Conservation (phyloP, 2,113 vertebrate species). For the Hydrolagus affinis region DNA sequence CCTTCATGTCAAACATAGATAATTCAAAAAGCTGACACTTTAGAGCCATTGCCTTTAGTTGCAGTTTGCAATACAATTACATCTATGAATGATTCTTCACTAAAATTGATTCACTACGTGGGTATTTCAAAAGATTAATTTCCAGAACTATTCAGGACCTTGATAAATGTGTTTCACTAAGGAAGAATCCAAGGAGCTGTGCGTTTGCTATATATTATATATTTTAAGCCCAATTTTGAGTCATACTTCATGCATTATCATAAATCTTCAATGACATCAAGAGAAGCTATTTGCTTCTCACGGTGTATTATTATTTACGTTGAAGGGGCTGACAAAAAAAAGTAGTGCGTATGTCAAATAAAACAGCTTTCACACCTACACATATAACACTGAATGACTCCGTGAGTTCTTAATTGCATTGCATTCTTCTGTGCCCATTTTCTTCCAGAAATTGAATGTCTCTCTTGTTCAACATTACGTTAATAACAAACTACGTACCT, state of each 20-base stretch:
- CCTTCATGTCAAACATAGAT: not conserved
- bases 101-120: not conserved
- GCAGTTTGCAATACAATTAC: not conserved
- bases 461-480: not conserved
- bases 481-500: constrained; percentile 12
- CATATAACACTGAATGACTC: constrained; percentile 6
- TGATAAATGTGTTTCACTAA: not conserved
- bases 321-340: not conserved
- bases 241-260: not conserved
- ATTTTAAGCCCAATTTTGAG: not conserved
- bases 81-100: constrained; percentile 15
- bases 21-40: constrained; percentile 7
- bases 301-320: constrained; percentile 3
- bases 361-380: constrained; percentile 24
- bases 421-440: not conserved
- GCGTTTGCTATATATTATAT: not conserved
- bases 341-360: not conserved
- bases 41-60: not conserved
- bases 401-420: not conserved
- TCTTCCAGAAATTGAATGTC: not conserved
- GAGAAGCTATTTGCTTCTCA: not conserved
- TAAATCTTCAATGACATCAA: constrained; percentile 3
- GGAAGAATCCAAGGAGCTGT: not conserved
- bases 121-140: constrained; percentile 26
- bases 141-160: constrained; percentile 3